Conservation (phyloP, 37 sponge, comb jelly and placozoan species). For the Agelas oroides region DNA sequence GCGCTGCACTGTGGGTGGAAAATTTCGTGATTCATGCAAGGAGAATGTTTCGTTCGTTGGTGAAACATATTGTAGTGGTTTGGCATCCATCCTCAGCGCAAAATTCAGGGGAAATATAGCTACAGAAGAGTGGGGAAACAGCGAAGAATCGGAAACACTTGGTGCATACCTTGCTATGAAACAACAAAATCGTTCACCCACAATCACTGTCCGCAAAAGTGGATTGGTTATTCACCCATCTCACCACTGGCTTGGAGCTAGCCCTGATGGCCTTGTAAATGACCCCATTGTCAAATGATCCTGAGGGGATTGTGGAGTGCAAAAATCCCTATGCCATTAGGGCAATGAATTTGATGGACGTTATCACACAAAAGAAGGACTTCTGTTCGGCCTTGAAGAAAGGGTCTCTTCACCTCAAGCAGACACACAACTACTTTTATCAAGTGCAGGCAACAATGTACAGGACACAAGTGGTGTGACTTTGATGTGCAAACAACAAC, state of each 20-base stretch:
- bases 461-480: slow-evolving; percentile 31
- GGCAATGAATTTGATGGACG: neutral
- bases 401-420: slow-evolving; percentile 11
- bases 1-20: no score
- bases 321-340: slow-evolving; percentile 2
- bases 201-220: neutral
- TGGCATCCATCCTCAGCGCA: slow-evolving; percentile 6
- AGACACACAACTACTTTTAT: slow-evolving; percentile 11
- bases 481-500: neutral
- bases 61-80: neutral
- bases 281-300: neutral
- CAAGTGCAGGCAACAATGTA: slow-evolving; percentile 9
- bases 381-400: neutral
- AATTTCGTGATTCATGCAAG: no score
- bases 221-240: neutral
- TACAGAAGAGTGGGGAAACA: no score
- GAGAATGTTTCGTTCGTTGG: neutral
- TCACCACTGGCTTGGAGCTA: neutral
- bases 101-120: no score
- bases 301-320: slow-evolving; percentile 1
- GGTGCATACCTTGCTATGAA: no score
- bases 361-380: neutral
- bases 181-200: no score
- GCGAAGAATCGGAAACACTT: no score
- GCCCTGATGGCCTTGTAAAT: neutral